Evolutionary conservation across 2,113 vertebrate genomes (phyloP).

Genomic region (Melanostigma gelatinosum): DNA sequence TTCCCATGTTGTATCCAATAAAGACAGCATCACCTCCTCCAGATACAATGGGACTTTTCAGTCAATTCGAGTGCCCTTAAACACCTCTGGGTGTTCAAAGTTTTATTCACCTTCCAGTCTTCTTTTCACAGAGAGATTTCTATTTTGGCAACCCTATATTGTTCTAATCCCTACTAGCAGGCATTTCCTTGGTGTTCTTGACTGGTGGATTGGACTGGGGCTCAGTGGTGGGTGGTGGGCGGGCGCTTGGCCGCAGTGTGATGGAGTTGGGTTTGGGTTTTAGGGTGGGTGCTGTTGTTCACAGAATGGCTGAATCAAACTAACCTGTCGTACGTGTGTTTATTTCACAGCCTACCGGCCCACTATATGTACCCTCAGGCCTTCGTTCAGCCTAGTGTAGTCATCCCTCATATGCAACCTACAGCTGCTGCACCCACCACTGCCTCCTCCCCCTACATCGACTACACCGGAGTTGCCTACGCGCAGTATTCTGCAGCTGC

Average conservation of each 20-base stretch:
- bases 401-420: slow-evolving; percentile 94
- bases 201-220: slow-evolving; percentile 71
- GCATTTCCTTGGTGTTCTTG: slow-evolving; percentile 83
- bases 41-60: slow-evolving; percentile 18
- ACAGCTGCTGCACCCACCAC: slow-evolving; percentile 84
- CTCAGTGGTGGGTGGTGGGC: slow-evolving; percentile 56
- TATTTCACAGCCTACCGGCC: slow-evolving; percentile 91
- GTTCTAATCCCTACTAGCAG: slow-evolving; percentile 92
- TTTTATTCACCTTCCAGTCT: slow-evolving; percentile 28
- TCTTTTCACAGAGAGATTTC: slow-evolving; percentile 67
- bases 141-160: slow-evolving; percentile 98
- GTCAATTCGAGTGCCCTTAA: slow-evolving; percentile 11
- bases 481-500: slow-evolving; percentile 93
- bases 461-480: slow-evolving; percentile 96
- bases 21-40: slow-evolving; percentile 10
- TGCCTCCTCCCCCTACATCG: slow-evolving; percentile 93
- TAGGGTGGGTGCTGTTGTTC: slow-evolving; percentile 52
- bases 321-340: slow-evolving; percentile 56
- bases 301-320: slow-evolving; percentile 25
- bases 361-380: slow-evolving; percentile 99
- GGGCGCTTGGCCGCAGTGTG: slow-evolving; percentile 75
- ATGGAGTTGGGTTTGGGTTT: slow-evolving; percentile 73
- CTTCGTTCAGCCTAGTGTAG: slow-evolving; percentile 96
- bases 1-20: slow-evolving; percentile 1
- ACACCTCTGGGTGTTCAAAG: slow-evolving; percentile 22